Conservation (phyloP, 30 jellyfish, hydroid and myxozoan genomes). For the Morbakka virulenta region DNA sequence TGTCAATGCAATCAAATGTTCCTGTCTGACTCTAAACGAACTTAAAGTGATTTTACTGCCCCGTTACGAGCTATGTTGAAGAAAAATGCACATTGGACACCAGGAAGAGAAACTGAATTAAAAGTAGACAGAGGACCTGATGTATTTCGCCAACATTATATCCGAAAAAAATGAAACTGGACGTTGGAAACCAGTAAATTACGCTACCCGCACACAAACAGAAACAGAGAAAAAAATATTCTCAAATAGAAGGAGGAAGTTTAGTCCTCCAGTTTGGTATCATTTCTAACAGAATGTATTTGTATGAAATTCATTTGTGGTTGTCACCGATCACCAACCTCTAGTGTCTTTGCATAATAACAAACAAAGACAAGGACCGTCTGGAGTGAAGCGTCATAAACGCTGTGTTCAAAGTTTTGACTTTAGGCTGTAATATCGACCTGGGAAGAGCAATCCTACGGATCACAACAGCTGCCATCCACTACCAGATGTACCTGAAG, state of each 20-base stretch:
- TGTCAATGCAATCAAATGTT: conserved; percentile 30
- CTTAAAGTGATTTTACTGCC: conserved; percentile 30
- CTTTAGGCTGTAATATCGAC: not conserved
- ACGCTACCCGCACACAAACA: too few relatives aligned
- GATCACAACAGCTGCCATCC: conserved; percentile 28
- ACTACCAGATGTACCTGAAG: not conserved
- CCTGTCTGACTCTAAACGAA: not conserved
- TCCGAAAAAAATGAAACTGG: conserved; percentile 19
- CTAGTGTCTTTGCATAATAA: too few relatives aligned
- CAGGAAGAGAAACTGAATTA: conserved; percentile 1
- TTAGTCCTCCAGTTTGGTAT: too few relatives aligned
- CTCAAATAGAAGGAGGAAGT: too few relatives aligned
- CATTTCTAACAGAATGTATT: too few relatives aligned
- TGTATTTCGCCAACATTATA: too few relatives aligned
- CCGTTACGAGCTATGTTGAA: conserved; percentile 36
- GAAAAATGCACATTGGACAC: conserved; percentile 42
- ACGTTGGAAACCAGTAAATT: conserved; percentile 12
- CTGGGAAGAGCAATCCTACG: not conserved
- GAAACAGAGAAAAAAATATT: conserved; percentile 27
- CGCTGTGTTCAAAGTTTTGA: not conserved
- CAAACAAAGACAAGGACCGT: too few relatives aligned
- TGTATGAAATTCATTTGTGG: too few relatives aligned
- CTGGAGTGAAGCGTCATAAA: conserved; percentile 32
- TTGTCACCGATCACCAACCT: too few relatives aligned
- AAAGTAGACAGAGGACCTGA: conserved; percentile 8